Evolutionary conservation across 2,113 vertebrate species (phyloP), one percentile per base, ranked within the genome.

Genomic region (Poeciliopsis retropinna): DNA sequence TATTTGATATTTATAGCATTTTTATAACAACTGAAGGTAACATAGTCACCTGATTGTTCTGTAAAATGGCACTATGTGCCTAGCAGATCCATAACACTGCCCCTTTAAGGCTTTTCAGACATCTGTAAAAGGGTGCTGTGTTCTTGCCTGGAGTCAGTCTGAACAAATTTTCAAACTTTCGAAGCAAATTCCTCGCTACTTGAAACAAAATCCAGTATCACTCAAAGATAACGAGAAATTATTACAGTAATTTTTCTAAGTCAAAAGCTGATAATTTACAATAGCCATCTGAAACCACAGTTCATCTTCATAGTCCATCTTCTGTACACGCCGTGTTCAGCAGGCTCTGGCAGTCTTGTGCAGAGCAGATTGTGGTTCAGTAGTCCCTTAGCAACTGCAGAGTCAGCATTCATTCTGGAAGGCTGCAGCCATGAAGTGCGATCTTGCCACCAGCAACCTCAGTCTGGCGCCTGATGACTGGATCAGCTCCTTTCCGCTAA

Each of bases 401-500:
- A 9, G 11, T 92, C 87, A 94, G 83, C 82, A 84, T 39, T 87
- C 87, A 11, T 78, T 74, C 31, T 71, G 67, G 7, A 81, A 22
- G 31, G 86, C 70, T 65, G 88, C 75, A 3, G 80, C 39, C 82
- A 71, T 75, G 78, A 83, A 84, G 29, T 89, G 73, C 1, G 91
- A 91, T 60, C 90, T 86, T 60, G 92, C 84, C 81, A 95, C 84
- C 67, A 95, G 89, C 31, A 95, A 74, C 72, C 88, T 90, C 68
- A 92, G 91, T 30, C 72, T 90, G 62, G 91, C 87, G 0, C 94
- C 94, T 5, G 93, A 94, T 0, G 86, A 84, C 80, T 93, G 91
- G 84, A 95, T 94, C 83, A 95, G 85, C 27, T 95, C 92, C 72
- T 89, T 91, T 0, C 93, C 94, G 1, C 95, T 95, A 77, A 67